Evolutionary conservation across 2,888 invertebrate genomes (phyloP), one percentile per base, ranked within the genome.

Genomic region (Heliconius ismenius): DNA sequence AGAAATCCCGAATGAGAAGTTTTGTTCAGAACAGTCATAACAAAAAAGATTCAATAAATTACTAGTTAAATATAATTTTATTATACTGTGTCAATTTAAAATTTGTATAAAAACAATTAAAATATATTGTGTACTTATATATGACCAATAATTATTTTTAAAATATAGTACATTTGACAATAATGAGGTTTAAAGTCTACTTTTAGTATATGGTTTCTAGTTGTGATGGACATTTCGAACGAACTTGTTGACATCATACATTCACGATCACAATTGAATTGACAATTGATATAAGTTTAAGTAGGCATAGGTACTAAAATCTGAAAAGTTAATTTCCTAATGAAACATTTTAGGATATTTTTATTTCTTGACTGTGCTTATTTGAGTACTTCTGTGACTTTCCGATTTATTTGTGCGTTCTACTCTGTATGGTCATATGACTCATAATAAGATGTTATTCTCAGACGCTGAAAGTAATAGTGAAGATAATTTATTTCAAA

Each of bases 391-490:
- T 7, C 6, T 39, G 39, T 67, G n/a, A 43, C 39, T 24, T 43
- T 9, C 24, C 11, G 13, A 65, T 39, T n/a, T 15, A n/a, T 36
- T 39, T 13, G 4, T 65, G n/a, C n/a, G 13, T 24, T 15, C 39
- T 67, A 39, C 9, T 43, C 3, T 67, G 36, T 9, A 67, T 9
- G 6, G 24, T 39, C 7, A 39, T 67, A 15, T 43, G 15, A 43
- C 15, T 24, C 24, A 67, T 15, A 67, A 18, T 9, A 77, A 28
- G 62, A 81, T 87, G 88, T 82, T 89, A 73, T 82, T 81, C 75
- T 80, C 87, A 26, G 90, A 90, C 77, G 87, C 88, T 10, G 77
- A 79, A 79, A 82, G 77, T 62, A 76, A 79, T 68, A 70, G 58
- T 70, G 64, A 79, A 72, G 83, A 84, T 58, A 83, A 80, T 73